Base-by-base conservation (phyloP, 2,113 vertebrate species). In the Chrysemys picta region DNA sequence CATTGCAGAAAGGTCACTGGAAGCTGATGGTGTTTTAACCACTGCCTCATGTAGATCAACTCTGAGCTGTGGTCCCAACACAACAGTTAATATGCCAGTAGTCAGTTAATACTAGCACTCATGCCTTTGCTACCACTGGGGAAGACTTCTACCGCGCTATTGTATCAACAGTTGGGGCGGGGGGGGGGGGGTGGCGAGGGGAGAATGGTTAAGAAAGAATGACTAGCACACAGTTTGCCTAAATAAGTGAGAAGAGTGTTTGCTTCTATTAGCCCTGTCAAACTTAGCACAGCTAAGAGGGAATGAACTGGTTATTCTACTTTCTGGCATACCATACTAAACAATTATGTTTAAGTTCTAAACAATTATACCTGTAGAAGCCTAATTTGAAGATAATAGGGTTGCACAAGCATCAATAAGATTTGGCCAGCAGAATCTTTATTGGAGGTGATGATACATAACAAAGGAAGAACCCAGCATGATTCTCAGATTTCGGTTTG, bases 151-250 rank as follows among this genome's bases (percentile, higher is more conserved):
- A 10, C 17, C 35, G 7, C 35, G 13, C 35, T 69, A 69, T n/a
- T 2, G 14, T n/a, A 69, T 69, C 17, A 69, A 69, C 35, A 59
- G 27, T 29, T 29, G 27, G 2, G 5, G 24, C 8, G 11, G 5
- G 14, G 24, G 17, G 11, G 5, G 31, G 14, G 24, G 17, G 11
- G 5, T 14, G 31, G 3, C 1, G 8, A 17, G 17, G 19, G 10
- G 29, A 35, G 59, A 29, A 50, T 27, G 10, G 42, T 76, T 45
- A 76, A 76, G 72, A 24, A 76, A 76, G 38, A 76, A 76, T 22
- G 42, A 45, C 3, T 45, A 45, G 38, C 16, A n/a, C 65, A 69
- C 2, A 76, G n/a, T 38, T 42, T 75, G 38, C 31, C 59, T 35
- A 35, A 65, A 65, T 16, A 65, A 65, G 59, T 65, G 59, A 35